These are phyloP conservation scores for Rhinopomastus cyanomelas DNA, from an alignment of 2,113 vertebrate species.

Conservation along the genomic window DNA sequence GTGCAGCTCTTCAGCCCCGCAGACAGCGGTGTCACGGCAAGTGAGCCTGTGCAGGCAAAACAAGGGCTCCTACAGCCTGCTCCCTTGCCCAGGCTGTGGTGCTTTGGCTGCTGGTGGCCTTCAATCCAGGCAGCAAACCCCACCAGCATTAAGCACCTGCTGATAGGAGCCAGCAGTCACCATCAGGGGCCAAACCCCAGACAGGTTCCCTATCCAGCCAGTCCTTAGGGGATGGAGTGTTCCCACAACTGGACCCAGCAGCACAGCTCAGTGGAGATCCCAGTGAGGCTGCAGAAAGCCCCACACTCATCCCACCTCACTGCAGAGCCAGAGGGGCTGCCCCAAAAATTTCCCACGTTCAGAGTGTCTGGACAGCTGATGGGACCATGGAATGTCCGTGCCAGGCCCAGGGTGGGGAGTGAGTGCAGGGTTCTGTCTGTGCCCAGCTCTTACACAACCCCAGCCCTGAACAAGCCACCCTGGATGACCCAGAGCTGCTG, in stretches of 20 bases:
- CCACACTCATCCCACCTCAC: not conserved
- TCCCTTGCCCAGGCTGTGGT: not conserved
- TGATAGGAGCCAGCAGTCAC: not conserved
- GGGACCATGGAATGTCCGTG: not conserved
- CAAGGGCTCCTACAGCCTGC: accelerated
- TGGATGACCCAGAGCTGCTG: not conserved
- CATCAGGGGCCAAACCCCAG: not conserved
- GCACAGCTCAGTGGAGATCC: not conserved
- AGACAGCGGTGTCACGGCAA: not conserved
- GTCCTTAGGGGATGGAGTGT: not conserved
- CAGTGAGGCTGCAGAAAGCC: not conserved
- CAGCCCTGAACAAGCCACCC: not conserved
- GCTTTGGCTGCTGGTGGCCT: not conserved
- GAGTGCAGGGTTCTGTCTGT: not conserved
- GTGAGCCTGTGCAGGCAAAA: not conserved
- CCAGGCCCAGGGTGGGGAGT: not conserved
- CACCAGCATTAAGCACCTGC: accelerated
- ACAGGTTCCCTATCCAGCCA: not conserved
- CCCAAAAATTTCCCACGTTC: not conserved
- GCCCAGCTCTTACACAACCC: not conserved
- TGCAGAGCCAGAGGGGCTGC: not conserved
- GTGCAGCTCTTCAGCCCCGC: not conserved
- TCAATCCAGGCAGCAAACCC: not conserved
- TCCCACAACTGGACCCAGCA: not conserved
- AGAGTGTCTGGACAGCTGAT: not conserved